Base-by-base conservation (phyloP, 2,797 vertebrate genomes). In the Microchirus variegatus region DNA sequence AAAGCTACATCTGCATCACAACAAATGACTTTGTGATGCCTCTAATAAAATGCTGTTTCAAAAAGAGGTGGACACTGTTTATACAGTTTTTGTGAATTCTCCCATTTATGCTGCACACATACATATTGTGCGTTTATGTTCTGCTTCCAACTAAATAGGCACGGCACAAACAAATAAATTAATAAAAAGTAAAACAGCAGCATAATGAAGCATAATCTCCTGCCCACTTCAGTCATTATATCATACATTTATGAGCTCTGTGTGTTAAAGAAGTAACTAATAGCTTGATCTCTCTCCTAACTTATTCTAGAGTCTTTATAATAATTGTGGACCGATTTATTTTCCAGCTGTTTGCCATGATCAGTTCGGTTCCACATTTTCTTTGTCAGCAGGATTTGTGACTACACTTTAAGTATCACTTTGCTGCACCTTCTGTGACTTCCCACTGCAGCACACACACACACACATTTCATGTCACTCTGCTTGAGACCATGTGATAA, bases 401-500 rank as follows among this genome's bases (percentile, higher is more conserved):
- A 2, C 37, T 47, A 2, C 14, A 10, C 5, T 2, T 48, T 38
- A 6, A 9, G 11, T 3, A 41, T 54, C 9, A 12, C 9, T 50
- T 48, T 47, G 47, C 44, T 31, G 17, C n/a, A 62, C 37, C 56
- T 53, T 51, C 12, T 5, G 46, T 53, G 58, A 49, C 48, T 71
- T 52, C 52, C 43, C 40, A 13, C 58, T 40, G 38, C 64, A 31
- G 61, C 55, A 41, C 69, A 22, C 22, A 22, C 55, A 41, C 69
- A 22, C 22, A 22, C 22, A 71, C 52, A 63, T 45, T 55, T 44
- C 18, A 49, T 52, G 36, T 42, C 48, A 64, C 19, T 63, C n/a
- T 0, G 5, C 52, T 43, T 69, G 43, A 73, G 53, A 64, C 62
- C 53, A 63, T 75, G 52, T 67, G 69, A 63, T 78, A 63, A 64